Evolutionary conservation across 2,797 vertebrate species (phyloP).

Genomic region (Lagorchestes hirsutus): DNA sequence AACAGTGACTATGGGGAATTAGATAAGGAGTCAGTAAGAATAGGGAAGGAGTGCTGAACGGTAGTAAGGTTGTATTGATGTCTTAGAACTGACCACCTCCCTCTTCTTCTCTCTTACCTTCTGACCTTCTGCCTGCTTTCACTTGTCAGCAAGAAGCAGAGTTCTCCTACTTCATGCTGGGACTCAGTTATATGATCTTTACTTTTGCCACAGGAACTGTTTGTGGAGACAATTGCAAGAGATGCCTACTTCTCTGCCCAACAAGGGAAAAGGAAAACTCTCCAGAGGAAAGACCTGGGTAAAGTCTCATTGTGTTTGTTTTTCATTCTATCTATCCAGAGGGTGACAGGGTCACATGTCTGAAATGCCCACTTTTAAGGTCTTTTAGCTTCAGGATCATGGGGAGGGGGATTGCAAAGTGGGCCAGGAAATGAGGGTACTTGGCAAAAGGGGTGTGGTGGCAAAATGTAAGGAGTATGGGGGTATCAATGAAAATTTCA

Average conservation of each 20-base stretch:
- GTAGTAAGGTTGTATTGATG: neutral
- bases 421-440: neutral
- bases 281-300: constrained; percentile 98
- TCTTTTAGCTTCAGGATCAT: neutral
- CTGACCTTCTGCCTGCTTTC: neutral
- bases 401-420: neutral
- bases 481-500: neutral
- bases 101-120: neutral
- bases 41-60: neutral
- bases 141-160: neutral
- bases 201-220: constrained; percentile 90
- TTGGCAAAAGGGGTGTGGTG: neutral
- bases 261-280: constrained; percentile 96
- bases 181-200: neutral
- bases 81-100: neutral
- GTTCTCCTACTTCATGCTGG: neutral
- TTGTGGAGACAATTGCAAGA: constrained; percentile 97
- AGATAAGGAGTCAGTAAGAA: neutral
- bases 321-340: neutral
- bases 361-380: neutral
- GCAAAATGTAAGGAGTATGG: neutral
- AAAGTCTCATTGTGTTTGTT: constrained; percentile 35
- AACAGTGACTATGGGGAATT: neutral
- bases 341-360: neutral
- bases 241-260: constrained; percentile 95